Evolutionary conservation across 2,113 vertebrate genomes (phyloP).

Genomic region (Menidia beryllina): DNA sequence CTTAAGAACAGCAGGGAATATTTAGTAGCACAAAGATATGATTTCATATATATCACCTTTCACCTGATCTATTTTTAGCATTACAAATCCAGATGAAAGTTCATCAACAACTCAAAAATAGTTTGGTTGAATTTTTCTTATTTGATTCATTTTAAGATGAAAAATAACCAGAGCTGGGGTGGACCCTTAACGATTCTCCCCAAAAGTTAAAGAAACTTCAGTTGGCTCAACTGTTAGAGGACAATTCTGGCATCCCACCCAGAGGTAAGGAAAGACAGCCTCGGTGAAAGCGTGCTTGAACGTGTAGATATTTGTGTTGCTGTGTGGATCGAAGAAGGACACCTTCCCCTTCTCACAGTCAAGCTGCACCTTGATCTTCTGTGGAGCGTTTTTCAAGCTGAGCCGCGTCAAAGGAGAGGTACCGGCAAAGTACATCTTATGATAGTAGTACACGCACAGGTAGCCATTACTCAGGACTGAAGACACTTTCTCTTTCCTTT

Average conservation of each 20-base stretch:
- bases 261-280: slow-evolving; percentile 77
- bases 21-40: background rate
- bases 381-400: slow-evolving; percentile 59
- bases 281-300: slow-evolving; percentile 75
- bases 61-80: background rate
- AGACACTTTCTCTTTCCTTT: slow-evolving; percentile 71
- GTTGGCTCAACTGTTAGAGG: slow-evolving; percentile 63
- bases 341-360: slow-evolving; percentile 72
- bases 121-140: background rate
- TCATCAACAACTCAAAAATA: background rate
- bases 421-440: slow-evolving; percentile 79
- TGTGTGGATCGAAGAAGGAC: slow-evolving; percentile 59
- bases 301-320: slow-evolving; percentile 69
- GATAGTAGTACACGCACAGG: slow-evolving; percentile 76
- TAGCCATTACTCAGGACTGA: slow-evolving; percentile 75
- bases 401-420: slow-evolving; percentile 73
- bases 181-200: slow-evolving; percentile 8
- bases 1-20: background rate
- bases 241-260: slow-evolving; percentile 72
- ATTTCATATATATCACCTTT: background rate
- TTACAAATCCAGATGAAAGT: background rate
- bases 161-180: background rate
- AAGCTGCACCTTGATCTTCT: slow-evolving; percentile 69
- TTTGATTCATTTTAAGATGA: background rate
- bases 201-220: slow-evolving; percentile 46